Evolutionary conservation across 1,140 invertebrate genomes (phyloP).

Genomic region (Sogatella furcifera): DNA sequence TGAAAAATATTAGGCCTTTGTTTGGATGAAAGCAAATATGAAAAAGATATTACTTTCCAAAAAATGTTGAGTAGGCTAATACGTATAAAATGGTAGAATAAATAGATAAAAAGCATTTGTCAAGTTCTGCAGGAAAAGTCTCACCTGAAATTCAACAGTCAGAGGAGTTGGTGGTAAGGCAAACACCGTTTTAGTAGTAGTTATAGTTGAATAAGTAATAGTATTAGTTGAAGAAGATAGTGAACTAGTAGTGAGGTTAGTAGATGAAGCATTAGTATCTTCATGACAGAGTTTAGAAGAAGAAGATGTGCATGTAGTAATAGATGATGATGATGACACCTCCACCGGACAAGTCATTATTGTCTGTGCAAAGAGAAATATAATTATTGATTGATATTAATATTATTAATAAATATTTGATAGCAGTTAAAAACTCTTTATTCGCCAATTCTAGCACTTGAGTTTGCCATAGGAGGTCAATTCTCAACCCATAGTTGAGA

Average conservation of each 20-base stretch:
- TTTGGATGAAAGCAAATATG: no score
- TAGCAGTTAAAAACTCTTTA: no score
- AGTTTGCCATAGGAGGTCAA: no score
- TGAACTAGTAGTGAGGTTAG: constrained; percentile 3
- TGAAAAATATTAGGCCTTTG: no score
- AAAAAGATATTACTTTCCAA: no score
- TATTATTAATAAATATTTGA: no score
- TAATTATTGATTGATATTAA: constrained; percentile 1
- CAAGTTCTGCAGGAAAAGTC: neutral
- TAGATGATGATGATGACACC: neutral
- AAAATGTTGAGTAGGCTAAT: no score
- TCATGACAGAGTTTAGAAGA: neutral
- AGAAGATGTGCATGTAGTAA: neutral
- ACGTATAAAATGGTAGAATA: no score
- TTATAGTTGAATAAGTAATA: neutral
- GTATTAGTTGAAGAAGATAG: constrained; percentile 2
- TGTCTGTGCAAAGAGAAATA: neutral
- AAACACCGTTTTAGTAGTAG: constrained; percentile 1
- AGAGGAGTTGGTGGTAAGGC: constrained; percentile 23
- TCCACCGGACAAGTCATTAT: neutral
- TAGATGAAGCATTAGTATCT: neutral
- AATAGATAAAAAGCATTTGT: neutral
- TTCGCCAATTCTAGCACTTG: no score
- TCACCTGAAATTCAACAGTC: constrained; percentile 23
- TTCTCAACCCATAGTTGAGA: no score